Conservation (phyloP, 2,888 invertebrate species). For the Cyaniris semiargus region DNA sequence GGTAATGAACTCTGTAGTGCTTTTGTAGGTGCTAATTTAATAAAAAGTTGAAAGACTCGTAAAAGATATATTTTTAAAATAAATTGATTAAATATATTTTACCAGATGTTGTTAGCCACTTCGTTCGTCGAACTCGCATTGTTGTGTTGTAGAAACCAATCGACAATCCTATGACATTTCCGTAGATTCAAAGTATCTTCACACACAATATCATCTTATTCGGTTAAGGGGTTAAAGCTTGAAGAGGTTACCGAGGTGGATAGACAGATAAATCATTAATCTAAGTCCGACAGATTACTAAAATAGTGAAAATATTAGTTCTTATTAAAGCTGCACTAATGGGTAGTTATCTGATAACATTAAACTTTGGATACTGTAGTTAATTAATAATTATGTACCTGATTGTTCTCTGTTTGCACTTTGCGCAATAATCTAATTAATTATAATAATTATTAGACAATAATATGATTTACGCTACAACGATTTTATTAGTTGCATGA, state of each 20-base stretch:
- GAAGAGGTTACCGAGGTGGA: background rate
- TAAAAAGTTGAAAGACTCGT: background rate
- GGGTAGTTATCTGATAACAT: background rate
- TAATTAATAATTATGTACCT: background rate
- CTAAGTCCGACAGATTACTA: background rate
- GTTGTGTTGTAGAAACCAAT: too few relatives aligned
- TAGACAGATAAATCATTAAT: too few relatives aligned
- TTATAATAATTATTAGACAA: background rate
- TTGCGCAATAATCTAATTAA: background rate
- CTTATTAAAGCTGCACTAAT: too few relatives aligned
- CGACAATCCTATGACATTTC: too few relatives aligned
- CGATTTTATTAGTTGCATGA: background rate
- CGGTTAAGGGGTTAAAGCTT: background rate
- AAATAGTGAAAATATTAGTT: background rate
- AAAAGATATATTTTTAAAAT: background rate
- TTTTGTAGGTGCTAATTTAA: background rate
- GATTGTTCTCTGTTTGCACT: background rate
- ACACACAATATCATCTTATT: too few relatives aligned
- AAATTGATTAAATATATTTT: too few relatives aligned
- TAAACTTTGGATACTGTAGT: background rate
- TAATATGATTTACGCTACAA: background rate
- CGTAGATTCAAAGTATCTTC: too few relatives aligned
- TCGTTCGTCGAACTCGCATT: too few relatives aligned
- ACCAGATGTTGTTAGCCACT: too few relatives aligned
- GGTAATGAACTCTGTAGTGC: slow-evolving; percentile 8